Evolutionary conservation across 2,888 invertebrate genomes (phyloP).

Genomic region (Eupithecia exiguata): DNA sequence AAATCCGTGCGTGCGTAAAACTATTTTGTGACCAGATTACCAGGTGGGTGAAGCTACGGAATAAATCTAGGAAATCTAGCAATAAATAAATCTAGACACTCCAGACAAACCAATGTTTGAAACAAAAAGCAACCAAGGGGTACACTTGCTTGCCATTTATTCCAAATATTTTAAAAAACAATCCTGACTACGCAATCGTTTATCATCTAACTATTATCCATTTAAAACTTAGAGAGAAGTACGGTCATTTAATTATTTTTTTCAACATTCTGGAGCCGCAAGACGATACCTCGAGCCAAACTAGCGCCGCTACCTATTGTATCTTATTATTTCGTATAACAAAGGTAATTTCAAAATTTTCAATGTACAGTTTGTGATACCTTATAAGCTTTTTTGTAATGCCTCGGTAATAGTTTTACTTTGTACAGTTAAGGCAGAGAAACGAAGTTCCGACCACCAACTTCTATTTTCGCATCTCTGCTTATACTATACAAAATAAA

Average conservation of each 20-base stretch:
- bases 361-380: no score
- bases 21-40: background rate
- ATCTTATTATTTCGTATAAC: no score
- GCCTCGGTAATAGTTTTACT: no score
- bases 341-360: no score
- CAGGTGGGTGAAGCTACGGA: background rate
- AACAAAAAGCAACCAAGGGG: constrained; percentile 6
- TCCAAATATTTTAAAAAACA: background rate
- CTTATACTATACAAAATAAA: no score
- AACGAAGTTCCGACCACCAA: no score
- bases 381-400: no score
- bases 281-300: no score
- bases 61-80: background rate
- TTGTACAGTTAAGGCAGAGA: no score
- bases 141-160: constrained; percentile 3
- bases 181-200: background rate
- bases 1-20: background rate
- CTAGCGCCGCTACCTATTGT: no score
- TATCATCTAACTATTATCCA: background rate
- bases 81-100: background rate
- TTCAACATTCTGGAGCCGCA: background rate
- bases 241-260: background rate
- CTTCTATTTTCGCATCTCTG: no score
- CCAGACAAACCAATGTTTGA: background rate
- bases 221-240: background rate